These are phyloP conservation scores for Clarias pachynema DNA, from an alignment of 2,797 vertebrate species.

Conservation along the genomic window DNA sequence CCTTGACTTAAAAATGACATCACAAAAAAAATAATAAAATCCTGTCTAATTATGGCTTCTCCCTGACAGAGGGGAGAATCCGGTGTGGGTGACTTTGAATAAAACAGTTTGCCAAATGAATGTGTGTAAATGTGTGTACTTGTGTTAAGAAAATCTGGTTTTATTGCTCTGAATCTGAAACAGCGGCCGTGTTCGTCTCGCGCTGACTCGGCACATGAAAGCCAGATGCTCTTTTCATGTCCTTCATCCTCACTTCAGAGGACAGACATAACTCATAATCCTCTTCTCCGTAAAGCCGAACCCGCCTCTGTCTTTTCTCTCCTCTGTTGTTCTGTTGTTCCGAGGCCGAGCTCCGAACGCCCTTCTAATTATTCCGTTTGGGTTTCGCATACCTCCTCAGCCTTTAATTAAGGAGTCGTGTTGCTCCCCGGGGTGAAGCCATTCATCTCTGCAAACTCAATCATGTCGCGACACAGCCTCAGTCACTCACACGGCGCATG, in stretches of 20 bases:
- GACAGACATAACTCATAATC: slow-evolving; percentile 26
- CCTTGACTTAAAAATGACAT: neutral
- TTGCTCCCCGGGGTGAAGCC: slow-evolving; percentile 62
- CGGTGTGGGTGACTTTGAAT: neutral
- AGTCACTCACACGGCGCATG: slow-evolving; percentile 25
- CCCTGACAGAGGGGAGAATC: neutral
- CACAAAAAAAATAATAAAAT: neutral
- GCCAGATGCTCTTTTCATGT: slow-evolving; percentile 51
- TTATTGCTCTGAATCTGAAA: neutral
- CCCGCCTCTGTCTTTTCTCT: neutral
- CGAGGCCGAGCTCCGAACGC: slow-evolving; percentile 12
- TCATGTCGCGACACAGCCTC: slow-evolving; percentile 64
- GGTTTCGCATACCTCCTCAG: slow-evolving; percentile 58
- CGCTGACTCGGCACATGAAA: slow-evolving; percentile 20
- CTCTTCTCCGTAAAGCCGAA: neutral
- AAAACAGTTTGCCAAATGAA: neutral
- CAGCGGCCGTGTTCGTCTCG: neutral
- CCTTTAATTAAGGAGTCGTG: slow-evolving; percentile 76
- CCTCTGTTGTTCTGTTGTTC: slow-evolving; percentile 30
- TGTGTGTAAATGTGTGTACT: neutral
- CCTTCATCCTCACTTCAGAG: slow-evolving; percentile 41
- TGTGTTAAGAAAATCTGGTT: neutral
- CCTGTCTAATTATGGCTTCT: too few species aligned
- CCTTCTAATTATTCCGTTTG: slow-evolving; percentile 75
- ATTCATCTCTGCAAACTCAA: slow-evolving; percentile 70